These are phyloP conservation scores for Hemibagrus guttatus DNA, from an alignment of 2,797 vertebrate genomes.

Conservation along the genomic window DNA sequence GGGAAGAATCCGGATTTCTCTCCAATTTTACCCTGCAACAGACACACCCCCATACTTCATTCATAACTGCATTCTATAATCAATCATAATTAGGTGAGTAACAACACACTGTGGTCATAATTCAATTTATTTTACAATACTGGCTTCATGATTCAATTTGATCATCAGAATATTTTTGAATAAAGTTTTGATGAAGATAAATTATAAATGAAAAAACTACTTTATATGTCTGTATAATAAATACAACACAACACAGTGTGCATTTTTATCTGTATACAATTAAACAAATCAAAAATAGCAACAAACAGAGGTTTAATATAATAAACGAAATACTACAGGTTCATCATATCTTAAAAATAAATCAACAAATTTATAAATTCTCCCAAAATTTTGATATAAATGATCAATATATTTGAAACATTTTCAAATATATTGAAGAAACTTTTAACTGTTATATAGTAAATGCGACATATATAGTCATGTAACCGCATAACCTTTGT, in stretches of 20 bases:
- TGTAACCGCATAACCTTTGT: neutral
- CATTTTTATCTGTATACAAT: neutral
- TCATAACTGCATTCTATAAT: neutral
- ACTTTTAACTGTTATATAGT: no score
- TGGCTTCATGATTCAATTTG: neutral
- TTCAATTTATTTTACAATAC: neutral
- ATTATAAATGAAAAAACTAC: neutral
- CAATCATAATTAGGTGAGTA: neutral
- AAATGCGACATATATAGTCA: neutral
- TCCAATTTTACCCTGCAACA: slow-evolving; percentile 70
- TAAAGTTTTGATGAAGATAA: neutral
- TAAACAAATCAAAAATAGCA: neutral
- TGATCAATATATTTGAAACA: neutral
- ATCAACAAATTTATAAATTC: neutral
- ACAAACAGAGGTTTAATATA: neutral
- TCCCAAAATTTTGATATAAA: neutral
- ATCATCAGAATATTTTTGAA: neutral
- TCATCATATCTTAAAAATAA: no score
- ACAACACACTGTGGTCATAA: neutral
- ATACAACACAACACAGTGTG: neutral
- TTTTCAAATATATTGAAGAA: no score
- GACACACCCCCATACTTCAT: neutral
- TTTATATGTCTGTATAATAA: neutral
- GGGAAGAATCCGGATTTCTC: slow-evolving; percentile 71
- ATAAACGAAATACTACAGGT: neutral